Percentiles rank a stretch among this genome's conserved stretches.
These are phyloP conservation scores for Galerucella nymphaeae DNA, from an alignment of 2,888 invertebrate genomes.

Conservation along the genomic window DNA sequence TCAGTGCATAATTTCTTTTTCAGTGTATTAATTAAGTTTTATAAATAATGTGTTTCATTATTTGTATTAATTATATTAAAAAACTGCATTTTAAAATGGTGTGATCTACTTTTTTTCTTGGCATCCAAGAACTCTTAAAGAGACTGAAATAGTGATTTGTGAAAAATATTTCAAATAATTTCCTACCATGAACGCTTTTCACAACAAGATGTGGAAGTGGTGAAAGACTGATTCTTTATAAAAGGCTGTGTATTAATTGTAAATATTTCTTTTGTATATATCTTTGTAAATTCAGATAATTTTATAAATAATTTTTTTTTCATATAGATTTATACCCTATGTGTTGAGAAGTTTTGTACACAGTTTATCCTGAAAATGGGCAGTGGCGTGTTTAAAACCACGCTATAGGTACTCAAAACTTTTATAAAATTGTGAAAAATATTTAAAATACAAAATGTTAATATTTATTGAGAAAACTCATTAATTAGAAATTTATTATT, in stretches of 20 bases:
- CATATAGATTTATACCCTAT: not conserved
- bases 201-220: not conserved
- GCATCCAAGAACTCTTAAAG: conserved; percentile 17
- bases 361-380: not conserved
- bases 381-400: not conserved
- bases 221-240: conserved; percentile 6
- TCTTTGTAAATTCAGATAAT: conserved; percentile 9
- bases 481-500: too few species aligned
- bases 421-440: not conserved
- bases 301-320: conserved; percentile 17
- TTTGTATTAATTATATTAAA: conserved; percentile 53
- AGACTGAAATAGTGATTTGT: conserved; percentile 20
- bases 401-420: not conserved
- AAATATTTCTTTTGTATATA: conserved; percentile 16
- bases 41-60: conserved; percentile 45
- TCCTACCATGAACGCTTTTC: not conserved
- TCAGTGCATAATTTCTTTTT: conserved; percentile 41
- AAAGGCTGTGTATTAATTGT: conserved; percentile 19
- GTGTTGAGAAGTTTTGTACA: conserved; percentile 5
- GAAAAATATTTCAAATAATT: conserved; percentile 6
- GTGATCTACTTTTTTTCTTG: conserved; percentile 27
- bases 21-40: conserved; percentile 42
- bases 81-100: conserved; percentile 39
- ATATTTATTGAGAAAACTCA: not conserved
- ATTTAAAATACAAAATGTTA: not conserved